Base-by-base conservation (phyloP, 2,797 vertebrate species). In the Muraenolepis orangiensis region DNA sequence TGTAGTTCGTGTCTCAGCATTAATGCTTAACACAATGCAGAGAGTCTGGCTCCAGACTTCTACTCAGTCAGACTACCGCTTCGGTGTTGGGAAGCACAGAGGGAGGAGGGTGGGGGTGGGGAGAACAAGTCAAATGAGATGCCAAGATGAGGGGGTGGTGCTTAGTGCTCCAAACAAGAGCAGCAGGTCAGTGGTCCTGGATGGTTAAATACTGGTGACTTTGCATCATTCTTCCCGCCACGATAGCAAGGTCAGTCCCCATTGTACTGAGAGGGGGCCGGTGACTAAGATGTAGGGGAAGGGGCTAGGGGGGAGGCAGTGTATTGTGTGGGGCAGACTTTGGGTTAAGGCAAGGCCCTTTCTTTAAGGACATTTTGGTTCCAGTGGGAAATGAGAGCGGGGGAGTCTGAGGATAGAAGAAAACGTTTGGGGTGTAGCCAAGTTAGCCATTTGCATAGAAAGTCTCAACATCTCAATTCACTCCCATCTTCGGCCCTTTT, bases 101-200 rank as follows among this genome's bases (percentile, higher is more conserved):
- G 57, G 57, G 57, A 12, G 3, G 10, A 26, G 57, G 57, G 57
- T 1, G 66, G 66, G 32, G 77, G 13, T 29, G 73, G 70, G 40
- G 42, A 81, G 72, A 81, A 69, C 16, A 71, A 80, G 76, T 69
- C 8, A 36, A 80, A 80, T 81, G 76, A 84, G 87, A 80, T 75
- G 81, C 70, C 29, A 71, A 75, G 73, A 74, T 46, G 72, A 78
- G 76, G 79, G 71, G 83, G 80, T 74, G 76, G 74, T 70, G 61
- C 79, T 64, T n/a, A 64, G 23, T 71, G 76, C 78, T 46, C 76
- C 80, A 83, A 87, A 85, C 80, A 67, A 78, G 80, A 78, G 74
- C 81, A 83, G 84, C 85, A 86, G 86, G 86, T 88, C 85, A 87
- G 78, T 81, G 81, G 71, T 77, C 81, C 71, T 26, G 57, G 57